Conservation (phyloP, 1,140 invertebrate species). For the Zaprionus lachaisei region DNA sequence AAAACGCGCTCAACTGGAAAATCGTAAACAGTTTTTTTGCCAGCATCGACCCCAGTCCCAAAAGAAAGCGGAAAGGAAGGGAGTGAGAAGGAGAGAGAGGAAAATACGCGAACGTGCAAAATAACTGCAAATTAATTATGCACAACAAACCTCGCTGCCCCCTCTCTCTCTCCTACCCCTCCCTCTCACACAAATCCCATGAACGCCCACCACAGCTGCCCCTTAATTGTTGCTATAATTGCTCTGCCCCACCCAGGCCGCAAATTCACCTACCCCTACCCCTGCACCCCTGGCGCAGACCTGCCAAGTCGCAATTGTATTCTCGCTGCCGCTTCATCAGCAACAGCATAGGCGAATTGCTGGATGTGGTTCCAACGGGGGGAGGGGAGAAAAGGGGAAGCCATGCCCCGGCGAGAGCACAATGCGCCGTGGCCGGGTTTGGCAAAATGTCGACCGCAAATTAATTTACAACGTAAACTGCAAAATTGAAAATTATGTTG, state of each 20-base stretch:
- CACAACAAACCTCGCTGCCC: conserved; percentile 61
- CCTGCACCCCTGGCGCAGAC: not conserved
- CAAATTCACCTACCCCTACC: conserved; percentile 4
- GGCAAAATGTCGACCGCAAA: conserved; percentile 79
- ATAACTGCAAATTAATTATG: conserved; percentile 79
- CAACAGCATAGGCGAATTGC: conserved; percentile 15
- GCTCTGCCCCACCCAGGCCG: conserved; percentile 50
- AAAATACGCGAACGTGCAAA: conserved; percentile 51
- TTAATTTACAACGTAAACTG: conserved; percentile 83
- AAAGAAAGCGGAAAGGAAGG: not conserved
- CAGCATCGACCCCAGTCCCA: not conserved
- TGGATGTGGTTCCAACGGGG: not conserved
- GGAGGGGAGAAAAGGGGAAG: not conserved
- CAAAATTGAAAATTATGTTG: conserved; percentile 83
- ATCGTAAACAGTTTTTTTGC: conserved; percentile 77
- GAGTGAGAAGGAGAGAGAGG: not conserved
- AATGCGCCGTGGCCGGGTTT: conserved; percentile 41
- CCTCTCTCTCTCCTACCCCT: not conserved
- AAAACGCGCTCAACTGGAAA: conserved; percentile 78
- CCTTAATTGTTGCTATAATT: conserved; percentile 81
- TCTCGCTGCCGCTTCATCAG: conserved; percentile 44
- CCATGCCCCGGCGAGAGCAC: conserved; percentile 8
- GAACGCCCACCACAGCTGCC: conserved; percentile 52
- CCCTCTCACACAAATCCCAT: conserved; percentile 42
- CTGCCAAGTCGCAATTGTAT: conserved; percentile 32